Evolutionary conservation across 2,113 vertebrate species (phyloP).

Genomic region (Naja naja): DNA sequence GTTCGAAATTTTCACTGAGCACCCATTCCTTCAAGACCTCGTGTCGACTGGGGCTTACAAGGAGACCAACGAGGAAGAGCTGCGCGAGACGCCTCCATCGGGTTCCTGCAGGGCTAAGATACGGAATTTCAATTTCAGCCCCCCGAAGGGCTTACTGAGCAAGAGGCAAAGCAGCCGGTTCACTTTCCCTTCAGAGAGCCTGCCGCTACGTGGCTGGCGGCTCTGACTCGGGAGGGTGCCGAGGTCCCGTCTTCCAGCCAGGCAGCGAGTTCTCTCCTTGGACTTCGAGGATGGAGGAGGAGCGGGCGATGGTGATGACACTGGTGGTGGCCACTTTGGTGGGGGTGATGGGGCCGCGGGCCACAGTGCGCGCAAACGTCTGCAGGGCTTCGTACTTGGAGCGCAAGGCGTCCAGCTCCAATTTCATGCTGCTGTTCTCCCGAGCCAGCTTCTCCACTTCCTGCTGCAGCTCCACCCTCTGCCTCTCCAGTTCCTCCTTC

Average conservation of each 20-base stretch:
- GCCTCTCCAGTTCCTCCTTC: slow-evolving; percentile 91
- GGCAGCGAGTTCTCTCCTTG: slow-evolving; percentile 46
- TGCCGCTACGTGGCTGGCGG: not conserved
- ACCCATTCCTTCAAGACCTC: slow-evolving; percentile 20
- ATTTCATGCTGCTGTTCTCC: slow-evolving; percentile 91
- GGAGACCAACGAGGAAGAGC: slow-evolving; percentile 30
- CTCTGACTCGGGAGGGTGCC: too few relatives aligned
- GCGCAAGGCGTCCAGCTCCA: slow-evolving; percentile 88
- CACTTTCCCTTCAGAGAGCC: slow-evolving; percentile 47
- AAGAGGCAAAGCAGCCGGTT: slow-evolving; percentile 58
- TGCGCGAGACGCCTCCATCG: slow-evolving; percentile 35
- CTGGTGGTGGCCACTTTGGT: slow-evolving; percentile 92
- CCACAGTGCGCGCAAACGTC: slow-evolving; percentile 89
- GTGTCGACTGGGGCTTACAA: slow-evolving; percentile 36
- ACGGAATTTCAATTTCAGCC: not conserved
- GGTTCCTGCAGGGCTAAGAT: slow-evolving; percentile 21
- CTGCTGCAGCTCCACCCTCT: slow-evolving; percentile 86
- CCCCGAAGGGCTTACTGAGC: slow-evolving; percentile 19
- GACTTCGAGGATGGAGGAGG: too few relatives aligned
- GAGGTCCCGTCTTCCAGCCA: slow-evolving; percentile 53
- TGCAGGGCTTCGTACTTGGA: slow-evolving; percentile 92
- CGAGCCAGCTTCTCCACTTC: slow-evolving; percentile 93
- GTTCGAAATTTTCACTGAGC: slow-evolving; percentile 49
- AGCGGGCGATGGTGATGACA: slow-evolving; percentile 98
- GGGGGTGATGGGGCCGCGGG: slow-evolving; percentile 80